Evolutionary conservation across 2,888 invertebrate genomes (phyloP).

Genomic region (Apamea crenata): DNA sequence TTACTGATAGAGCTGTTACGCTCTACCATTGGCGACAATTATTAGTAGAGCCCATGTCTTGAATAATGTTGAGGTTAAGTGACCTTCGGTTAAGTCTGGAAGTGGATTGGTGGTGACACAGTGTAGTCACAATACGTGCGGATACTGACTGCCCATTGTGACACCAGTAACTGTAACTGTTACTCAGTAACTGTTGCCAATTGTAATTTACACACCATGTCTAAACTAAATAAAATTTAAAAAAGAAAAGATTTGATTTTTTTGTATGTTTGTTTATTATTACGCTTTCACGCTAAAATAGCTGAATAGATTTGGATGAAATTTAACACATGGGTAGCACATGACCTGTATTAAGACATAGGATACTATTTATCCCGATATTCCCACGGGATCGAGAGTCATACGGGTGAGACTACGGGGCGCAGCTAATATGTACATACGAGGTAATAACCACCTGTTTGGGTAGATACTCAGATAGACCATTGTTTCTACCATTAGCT

Average conservation of each 20-base stretch:
- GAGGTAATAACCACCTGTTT: not conserved
- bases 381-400: too few relatives aligned
- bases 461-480: not conserved
- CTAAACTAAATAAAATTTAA: not conserved
- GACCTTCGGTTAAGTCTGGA: constrained; percentile 24
- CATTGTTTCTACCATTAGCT: not conserved
- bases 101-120: constrained; percentile 18
- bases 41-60: constrained; percentile 43
- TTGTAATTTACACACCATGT: not conserved
- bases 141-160: not conserved
- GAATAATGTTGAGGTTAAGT: constrained; percentile 56
- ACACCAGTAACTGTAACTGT: not conserved
- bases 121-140: constrained; percentile 36
- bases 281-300: not conserved
- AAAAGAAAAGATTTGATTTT: not conserved
- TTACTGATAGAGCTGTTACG: constrained; percentile 58
- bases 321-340: too few relatives aligned
- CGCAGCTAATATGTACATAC: not conserved
- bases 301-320: not conserved
- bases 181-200: not conserved
- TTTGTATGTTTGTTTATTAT: not conserved
- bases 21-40: constrained; percentile 57
- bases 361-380: too few relatives aligned
- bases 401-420: too few relatives aligned
- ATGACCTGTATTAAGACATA: too few relatives aligned